Conservation (phyloP, 2,888 invertebrate genomes). For the Eristalis intricaria region DNA sequence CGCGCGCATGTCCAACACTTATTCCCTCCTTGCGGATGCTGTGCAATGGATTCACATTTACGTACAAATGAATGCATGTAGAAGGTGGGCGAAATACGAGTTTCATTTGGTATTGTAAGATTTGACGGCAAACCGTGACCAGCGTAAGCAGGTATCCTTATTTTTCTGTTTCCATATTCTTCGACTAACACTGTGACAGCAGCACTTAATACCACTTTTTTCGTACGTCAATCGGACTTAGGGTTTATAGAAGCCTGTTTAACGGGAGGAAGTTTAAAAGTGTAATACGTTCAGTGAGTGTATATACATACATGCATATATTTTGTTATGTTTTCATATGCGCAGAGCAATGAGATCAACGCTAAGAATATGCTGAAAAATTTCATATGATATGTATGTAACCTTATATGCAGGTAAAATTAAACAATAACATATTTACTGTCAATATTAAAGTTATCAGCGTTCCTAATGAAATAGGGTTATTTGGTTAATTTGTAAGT, state of each 20-base stretch:
- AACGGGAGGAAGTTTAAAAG: constrained; percentile 57
- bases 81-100: constrained; percentile 57
- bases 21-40: constrained; percentile 55
- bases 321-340: no score
- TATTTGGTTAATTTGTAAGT: no score
- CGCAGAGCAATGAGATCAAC: no score
- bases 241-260: neutral
- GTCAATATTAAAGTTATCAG: no score
- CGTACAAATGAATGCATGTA: neutral
- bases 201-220: constrained; percentile 24
- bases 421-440: no score
- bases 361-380: no score
- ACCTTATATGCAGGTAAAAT: no score
- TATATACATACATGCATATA: no score
- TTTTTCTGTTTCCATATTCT: constrained; percentile 13
- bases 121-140: constrained; percentile 22
- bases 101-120: constrained; percentile 2
- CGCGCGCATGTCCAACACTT: constrained; percentile 60
- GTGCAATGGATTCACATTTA: constrained; percentile 47
- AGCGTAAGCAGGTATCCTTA: constrained; percentile 37
- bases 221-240: constrained; percentile 17
- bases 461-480: no score
- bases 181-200: constrained; percentile 15
- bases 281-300: no score
- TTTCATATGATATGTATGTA: no score